phyloP scores from a whole-genome alignment of 64 coral and sea anemone genomes.

The Montipora capricornis region DNA sequence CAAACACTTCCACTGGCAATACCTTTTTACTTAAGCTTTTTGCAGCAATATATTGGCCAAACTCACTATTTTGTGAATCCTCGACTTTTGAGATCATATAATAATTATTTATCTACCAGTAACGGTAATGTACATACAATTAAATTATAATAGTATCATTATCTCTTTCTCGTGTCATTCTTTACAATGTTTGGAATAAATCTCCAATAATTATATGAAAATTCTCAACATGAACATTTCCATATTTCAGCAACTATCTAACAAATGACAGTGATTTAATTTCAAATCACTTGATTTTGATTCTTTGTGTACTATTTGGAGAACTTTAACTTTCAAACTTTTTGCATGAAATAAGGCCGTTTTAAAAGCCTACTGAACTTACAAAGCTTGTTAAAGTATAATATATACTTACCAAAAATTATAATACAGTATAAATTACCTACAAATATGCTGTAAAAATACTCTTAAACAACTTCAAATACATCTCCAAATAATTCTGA shows the following conservation, averaged over 20 bases:
- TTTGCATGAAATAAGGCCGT: constrained; percentile 6
- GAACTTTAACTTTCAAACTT: neutral
- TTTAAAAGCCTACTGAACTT: constrained; percentile 10
- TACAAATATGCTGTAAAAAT: constrained; percentile 58
- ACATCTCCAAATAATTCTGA: constrained; percentile 38
- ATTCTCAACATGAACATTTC: neutral
- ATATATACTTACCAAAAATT: neutral
- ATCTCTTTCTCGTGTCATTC: neutral
- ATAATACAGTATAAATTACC: constrained; percentile 62
- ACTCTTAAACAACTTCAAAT: constrained; percentile 54
- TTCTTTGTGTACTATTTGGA: neutral
- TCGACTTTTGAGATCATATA: neutral
- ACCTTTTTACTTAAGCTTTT: neutral
- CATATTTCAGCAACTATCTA: neutral
- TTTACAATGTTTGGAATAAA: neutral
- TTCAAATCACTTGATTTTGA: neutral
- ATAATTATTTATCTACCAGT: neutral
- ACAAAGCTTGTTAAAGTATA: constrained; percentile 10
- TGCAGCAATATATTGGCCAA: too few species aligned
- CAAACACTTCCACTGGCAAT: neutral
- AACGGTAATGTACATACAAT: neutral
- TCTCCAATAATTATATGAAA: constrained; percentile 11
- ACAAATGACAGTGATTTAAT: neutral
- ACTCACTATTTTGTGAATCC: neutral
- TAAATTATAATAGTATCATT: neutral